phyloP scores from a whole-genome alignment of 2,113 vertebrate genomes.

The Lota lota region DNA sequence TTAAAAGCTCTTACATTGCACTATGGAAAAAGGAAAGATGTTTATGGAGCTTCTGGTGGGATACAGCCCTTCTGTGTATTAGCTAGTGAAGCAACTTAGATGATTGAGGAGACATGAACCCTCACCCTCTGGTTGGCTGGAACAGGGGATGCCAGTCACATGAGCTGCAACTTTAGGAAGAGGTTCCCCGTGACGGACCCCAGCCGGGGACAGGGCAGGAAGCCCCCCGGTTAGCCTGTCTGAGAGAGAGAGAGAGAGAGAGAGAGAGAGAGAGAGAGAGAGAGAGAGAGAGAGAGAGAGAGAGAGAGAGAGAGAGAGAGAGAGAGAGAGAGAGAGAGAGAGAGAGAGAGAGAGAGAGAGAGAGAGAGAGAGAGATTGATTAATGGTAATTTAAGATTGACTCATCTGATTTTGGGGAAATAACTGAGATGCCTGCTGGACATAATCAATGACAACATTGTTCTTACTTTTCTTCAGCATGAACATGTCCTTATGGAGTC shows the following conservation, averaged over 20 bases:
- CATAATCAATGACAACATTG: conserved; percentile 12
- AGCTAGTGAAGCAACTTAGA: no score
- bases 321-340: no score
- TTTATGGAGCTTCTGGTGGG: no score
- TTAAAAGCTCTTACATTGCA: no score
- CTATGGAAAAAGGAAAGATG: no score
- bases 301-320: no score
- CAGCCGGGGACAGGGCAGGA: conserved; percentile 12
- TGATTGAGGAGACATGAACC: not conserved
- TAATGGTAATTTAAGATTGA: not conserved
- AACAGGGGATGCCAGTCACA: conserved; percentile 71
- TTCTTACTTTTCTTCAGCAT: conserved; percentile 63
- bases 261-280: not conserved
- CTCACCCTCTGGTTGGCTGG: conserved; percentile 3
- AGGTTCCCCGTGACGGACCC: conserved; percentile 32
- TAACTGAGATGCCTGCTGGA: no score
- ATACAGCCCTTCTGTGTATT: no score
- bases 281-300: no score
- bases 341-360: no score
- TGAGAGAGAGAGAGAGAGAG: conserved; percentile 33
- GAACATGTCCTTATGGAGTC: conserved; percentile 68
- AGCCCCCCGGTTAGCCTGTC: conserved; percentile 61
- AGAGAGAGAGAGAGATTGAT: no score
- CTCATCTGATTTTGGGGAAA: no score
- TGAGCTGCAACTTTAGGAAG: conserved; percentile 75